Base-by-base conservation (phyloP, 2,888 invertebrate species). In the Tiliacea aurago region DNA sequence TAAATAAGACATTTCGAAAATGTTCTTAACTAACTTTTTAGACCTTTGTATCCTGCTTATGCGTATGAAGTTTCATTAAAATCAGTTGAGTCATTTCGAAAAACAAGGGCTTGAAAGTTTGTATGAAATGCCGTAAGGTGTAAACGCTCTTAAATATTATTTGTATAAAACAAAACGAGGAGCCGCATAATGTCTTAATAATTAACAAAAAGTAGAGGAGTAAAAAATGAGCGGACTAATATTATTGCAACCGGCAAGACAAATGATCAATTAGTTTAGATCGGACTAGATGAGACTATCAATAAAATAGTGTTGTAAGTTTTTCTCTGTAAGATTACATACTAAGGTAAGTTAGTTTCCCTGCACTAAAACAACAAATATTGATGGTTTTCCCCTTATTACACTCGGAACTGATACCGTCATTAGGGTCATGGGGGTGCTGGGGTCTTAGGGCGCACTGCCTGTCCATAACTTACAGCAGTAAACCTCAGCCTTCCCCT, bases 391-490 rank as follows among this genome's bases (percentile, higher is more conserved):
- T 81, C 55, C 55, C 64, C 66, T 55, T 81, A 78, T 67, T 75
- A 81, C 77, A 49, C 49, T 67, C 66, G 65, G 75, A 81, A 78
- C 76, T 75, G 78, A 78, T 81, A 78, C 81, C 78, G 47, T 67
- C 78, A 81, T 78, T 78, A 81, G 67, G 63, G 76, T 75, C 76
- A 67, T 80, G 67, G 77, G 77, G 56, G 75, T 78, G 81, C 76
- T 47, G 65, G 77, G 77, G 76, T 78, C 75, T 74, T 56, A 74
- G 76, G 81, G 77, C 75, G 75, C 56, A 80, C 65, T 74, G 75
- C 80, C 80, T 51, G 45, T 37, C 77, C 75, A 78, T 81, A 78
- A 81, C 81, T 78, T 68, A 81, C 63, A 43, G 63, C 37, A 64
- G 67, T 81, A 78, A 81, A 76, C 81, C 77, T 75, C 81, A 58